Evolutionary conservation across 2,888 invertebrate species (phyloP).

Genomic region (Stenichneumon culpator): DNA sequence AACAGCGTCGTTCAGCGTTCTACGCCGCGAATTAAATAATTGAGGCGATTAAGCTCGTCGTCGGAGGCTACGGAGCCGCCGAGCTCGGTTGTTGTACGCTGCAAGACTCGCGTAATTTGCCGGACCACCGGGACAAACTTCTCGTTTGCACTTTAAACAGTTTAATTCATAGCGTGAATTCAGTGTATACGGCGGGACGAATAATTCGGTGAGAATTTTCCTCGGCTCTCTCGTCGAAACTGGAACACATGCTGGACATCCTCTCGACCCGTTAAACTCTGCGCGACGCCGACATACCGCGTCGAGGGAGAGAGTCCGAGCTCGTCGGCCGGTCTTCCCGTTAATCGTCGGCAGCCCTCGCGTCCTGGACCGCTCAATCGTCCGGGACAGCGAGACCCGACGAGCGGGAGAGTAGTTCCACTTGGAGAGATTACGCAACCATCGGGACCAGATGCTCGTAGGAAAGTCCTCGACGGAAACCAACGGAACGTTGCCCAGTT

Average conservation of each 20-base stretch:
- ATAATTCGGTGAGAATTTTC: too few relatives aligned
- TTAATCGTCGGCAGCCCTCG: slow-evolving; percentile 49
- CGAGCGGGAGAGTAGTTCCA: background rate
- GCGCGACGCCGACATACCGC: background rate
- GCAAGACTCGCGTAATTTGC: slow-evolving; percentile 37
- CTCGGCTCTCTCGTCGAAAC: slow-evolving; percentile 26
- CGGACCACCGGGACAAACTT: slow-evolving; percentile 31
- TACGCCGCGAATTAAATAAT: slow-evolving; percentile 65
- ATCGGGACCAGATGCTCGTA: slow-evolving; percentile 36
- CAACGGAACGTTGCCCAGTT: too few relatives aligned
- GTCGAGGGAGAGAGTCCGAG: slow-evolving; percentile 17
- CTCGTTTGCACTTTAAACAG: slow-evolving; percentile 28
- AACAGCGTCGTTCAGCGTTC: slow-evolving; percentile 33
- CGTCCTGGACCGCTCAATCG: slow-evolving; percentile 48
- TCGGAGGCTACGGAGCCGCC: slow-evolving; percentile 29
- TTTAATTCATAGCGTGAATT: slow-evolving; percentile 43
- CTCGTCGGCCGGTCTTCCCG: slow-evolving; percentile 37
- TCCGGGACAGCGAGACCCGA: background rate
- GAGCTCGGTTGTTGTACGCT: slow-evolving; percentile 16
- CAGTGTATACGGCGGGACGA: background rate
- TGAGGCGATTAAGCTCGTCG: slow-evolving; percentile 63
- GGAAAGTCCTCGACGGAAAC: too few relatives aligned
- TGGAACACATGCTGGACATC: slow-evolving; percentile 47
- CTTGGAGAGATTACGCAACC: slow-evolving; percentile 38
- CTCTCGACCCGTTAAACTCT: slow-evolving; percentile 4